Conservation (phyloP, 2,797 vertebrate genomes). For the Anolis apletophallus region DNA sequence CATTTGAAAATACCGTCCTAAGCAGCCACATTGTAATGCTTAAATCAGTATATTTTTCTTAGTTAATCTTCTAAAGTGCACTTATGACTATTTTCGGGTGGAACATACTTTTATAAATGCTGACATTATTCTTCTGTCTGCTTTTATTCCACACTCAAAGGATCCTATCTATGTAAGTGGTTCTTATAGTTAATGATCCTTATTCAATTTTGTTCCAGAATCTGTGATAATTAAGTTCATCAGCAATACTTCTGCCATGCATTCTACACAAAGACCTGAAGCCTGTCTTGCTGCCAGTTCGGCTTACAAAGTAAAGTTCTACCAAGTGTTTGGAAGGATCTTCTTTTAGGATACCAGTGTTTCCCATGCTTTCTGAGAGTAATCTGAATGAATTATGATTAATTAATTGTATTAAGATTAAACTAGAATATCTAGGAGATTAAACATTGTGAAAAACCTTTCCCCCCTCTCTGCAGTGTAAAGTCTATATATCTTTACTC, state of each 20-base stretch:
- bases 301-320: background rate
- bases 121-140: background rate
- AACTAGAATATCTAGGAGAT: background rate
- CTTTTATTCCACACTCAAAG: slow-evolving; percentile 28
- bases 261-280: slow-evolving; percentile 10
- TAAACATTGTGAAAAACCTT: background rate
- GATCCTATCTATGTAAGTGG: background rate
- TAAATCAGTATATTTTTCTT: background rate
- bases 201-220: slow-evolving; percentile 14
- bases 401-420: too few species aligned
- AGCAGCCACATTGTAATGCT: background rate
- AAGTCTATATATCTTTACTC: background rate
- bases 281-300: background rate
- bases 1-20: slow-evolving; percentile 1
- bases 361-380: slow-evolving; percentile 35
- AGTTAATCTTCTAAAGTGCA: slow-evolving; percentile 9
- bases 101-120: background rate
- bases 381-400: background rate
- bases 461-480: background rate
- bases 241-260: background rate
- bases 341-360: slow-evolving; percentile 31
- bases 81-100: slow-evolving; percentile 26
- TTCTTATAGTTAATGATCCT: slow-evolving; percentile 23
- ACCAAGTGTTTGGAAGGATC: background rate
- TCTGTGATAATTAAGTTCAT: slow-evolving; percentile 27